Base-by-base conservation (phyloP, 2,888 invertebrate genomes). In the Tinea trinotella region DNA sequence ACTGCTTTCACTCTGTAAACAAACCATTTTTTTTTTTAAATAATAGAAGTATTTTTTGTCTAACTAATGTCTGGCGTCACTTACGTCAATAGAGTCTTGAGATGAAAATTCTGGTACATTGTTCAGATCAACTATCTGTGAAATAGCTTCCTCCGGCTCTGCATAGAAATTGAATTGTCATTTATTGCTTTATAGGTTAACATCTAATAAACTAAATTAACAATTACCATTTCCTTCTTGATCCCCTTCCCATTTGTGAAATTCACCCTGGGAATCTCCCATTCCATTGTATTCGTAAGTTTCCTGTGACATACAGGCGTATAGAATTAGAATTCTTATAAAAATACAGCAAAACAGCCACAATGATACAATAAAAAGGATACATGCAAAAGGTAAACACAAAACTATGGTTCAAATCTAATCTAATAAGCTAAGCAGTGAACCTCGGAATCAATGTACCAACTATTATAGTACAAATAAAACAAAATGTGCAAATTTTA, bases 191-290 rank as follows among this genome's bases (percentile, higher is more conserved):
- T n/a, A n/a, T n/a, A n/a, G n/a, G n/a, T n/a, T n/a, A n/a, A n/a
- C n/a, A n/a, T n/a, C n/a, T n/a, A n/a, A n/a, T n/a, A n/a, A n/a
- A n/a, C n/a, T n/a, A n/a, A n/a, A n/a, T n/a, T n/a, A n/a, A n/a
- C n/a, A 34, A 35, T 55, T 58, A 66, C 66, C 66, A 48, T 61
- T 61, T 20, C 57, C 57, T 12, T 57, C 61, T 72, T 55, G 1
- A 76, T 71, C 74, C 3, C 67, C 65, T 0, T 60, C 55, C 65
- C 71, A 72, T 0, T 66, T 59, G 12, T 64, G 64, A 30, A 61
- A 57, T 2, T 71, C 70, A 0, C 64, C 64, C 12, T 65, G 67
- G 0, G 63, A 59, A 15, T 71, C 71, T 0, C 63, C 65, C 53
- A 62, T 66, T 2, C 64, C 71, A 20, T 59, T 61, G 67, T 71